A percentile compares a stretch with the other conserved stretches of the same genome.
phyloP scores from a whole-genome alignment of 2,888 invertebrate genomes.

The Microplitis manilae region DNA sequence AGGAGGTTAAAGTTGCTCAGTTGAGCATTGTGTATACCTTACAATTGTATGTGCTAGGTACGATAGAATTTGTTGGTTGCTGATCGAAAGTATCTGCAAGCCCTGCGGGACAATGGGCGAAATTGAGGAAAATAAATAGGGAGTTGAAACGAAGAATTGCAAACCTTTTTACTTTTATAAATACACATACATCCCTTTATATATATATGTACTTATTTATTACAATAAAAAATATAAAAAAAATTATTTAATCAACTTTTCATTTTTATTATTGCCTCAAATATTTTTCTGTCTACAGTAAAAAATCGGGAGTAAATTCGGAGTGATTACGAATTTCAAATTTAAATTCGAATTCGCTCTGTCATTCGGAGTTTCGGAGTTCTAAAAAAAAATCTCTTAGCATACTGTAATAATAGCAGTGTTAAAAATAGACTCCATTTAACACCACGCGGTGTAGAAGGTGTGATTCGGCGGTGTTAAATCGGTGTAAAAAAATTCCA shows the following conservation, averaged over 20 bases:
- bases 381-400: no score
- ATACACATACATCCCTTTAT: conserved; percentile 4
- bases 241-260: background rate
- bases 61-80: conserved; percentile 40
- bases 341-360: no score
- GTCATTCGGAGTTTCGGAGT: no score
- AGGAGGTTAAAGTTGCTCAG: conserved; percentile 38
- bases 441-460: no score
- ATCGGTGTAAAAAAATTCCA: no score
- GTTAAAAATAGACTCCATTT: no score
- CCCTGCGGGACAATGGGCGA: conserved; percentile 42
- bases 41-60: conserved; percentile 27
- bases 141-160: conserved; percentile 19
- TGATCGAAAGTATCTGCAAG: conserved; percentile 34
- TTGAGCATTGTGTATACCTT: conserved; percentile 35
- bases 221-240: background rate
- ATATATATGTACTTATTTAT: background rate
- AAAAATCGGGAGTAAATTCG: no score
- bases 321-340: no score
- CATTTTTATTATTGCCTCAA: conserved; percentile 1
- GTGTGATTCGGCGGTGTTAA: no score
- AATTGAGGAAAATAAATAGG: conserved; percentile 29
- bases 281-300: background rate
- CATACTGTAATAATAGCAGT: no score
- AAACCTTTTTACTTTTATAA: background rate